Evolutionary conservation across 2,888 invertebrate species (phyloP).

Genomic region (Pristionchus maxplancki): DNA sequence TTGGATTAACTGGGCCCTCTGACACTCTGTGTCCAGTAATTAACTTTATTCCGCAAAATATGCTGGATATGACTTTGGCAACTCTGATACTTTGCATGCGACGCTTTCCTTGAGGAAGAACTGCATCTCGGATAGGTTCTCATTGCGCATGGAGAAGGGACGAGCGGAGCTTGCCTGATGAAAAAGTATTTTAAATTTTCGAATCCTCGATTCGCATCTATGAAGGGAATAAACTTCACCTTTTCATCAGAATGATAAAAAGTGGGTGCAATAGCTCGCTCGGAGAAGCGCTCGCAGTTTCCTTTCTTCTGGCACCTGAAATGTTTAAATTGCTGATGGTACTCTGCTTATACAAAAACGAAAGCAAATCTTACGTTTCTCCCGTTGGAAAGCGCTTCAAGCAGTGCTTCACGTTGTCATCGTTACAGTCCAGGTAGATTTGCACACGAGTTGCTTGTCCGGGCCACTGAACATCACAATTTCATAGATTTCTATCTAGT

Average conservation of each 20-base stretch:
- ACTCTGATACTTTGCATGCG: not conserved
- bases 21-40: too few species aligned
- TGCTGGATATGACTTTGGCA: too few species aligned
- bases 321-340: not conserved
- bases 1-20: too few species aligned
- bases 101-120: slow-evolving; percentile 13
- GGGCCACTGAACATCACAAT: not conserved
- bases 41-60: too few species aligned
- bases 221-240: not conserved
- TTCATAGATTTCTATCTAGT: not conserved
- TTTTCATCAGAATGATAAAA: not conserved
- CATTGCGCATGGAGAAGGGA: not conserved
- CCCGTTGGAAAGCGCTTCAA: not conserved
- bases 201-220: not conserved
- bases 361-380: not conserved
- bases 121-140: not conserved
- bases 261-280: not conserved
- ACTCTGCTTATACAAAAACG: not conserved
- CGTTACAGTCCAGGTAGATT: not conserved
- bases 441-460: not conserved
- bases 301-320: not conserved
- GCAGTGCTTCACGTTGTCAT: not conserved
- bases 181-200: not conserved
- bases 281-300: not conserved
- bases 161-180: not conserved